Percentiles rank a stretch among this genome's conserved stretches.
Evolutionary conservation across 2,888 invertebrate genomes (phyloP).

Genomic region (Volucella inflata): DNA sequence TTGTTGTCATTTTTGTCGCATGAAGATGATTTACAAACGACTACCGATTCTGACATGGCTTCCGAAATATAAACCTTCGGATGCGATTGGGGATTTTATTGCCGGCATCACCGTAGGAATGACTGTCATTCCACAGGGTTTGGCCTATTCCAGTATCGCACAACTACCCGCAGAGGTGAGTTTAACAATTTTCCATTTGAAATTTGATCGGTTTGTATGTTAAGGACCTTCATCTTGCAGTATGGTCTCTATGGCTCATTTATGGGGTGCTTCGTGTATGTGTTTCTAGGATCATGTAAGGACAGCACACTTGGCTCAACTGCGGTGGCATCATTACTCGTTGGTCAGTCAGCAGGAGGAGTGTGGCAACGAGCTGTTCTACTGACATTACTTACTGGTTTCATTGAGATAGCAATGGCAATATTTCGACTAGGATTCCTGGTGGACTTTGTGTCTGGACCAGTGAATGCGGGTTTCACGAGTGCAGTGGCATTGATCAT

Average conservation of each 20-base stretch:
- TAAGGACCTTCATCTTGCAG: conserved; percentile 84
- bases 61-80: conserved; percentile 88
- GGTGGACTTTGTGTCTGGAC: conserved; percentile 95
- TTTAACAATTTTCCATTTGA: conserved; percentile 20
- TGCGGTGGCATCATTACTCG: conserved; percentile 94
- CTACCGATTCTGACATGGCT: conserved; percentile 91
- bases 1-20: conserved; percentile 27
- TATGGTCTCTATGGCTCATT: conserved; percentile 97
- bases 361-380: conserved; percentile 88
- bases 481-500: conserved; percentile 95
- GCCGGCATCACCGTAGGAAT: conserved; percentile 96
- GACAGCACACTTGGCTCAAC: conserved; percentile 97
- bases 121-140: conserved; percentile 89
- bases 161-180: conserved; percentile 88
- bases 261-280: conserved; percentile 95
- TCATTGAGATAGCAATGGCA: conserved; percentile 92
- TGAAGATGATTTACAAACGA: conserved; percentile 83
- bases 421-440: conserved; percentile 92
- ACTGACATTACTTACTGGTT: conserved; percentile 90
- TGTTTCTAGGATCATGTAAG: conserved; percentile 94
- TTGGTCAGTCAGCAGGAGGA: conserved; percentile 90
- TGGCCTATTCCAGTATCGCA: conserved; percentile 92
- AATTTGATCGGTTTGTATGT: conserved; percentile 9
- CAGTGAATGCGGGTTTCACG: conserved; percentile 94
- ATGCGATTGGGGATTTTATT: conserved; percentile 93